Conservation (phyloP, 2,888 invertebrate genomes). For the Ligdia adustata region DNA sequence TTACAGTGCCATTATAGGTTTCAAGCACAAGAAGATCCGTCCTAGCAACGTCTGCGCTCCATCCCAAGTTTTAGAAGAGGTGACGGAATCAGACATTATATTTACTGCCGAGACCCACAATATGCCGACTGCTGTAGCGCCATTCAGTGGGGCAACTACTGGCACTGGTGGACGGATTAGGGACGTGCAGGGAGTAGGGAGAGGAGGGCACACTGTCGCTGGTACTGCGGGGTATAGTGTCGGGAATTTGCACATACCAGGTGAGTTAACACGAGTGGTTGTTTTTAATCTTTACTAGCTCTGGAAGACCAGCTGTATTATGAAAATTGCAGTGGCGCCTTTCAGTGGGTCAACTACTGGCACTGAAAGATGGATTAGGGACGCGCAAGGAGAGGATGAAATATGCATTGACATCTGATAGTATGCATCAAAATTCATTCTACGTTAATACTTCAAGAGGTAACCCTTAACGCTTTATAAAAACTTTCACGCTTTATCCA, state of each 20-base stretch:
- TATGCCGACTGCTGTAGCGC: conserved; percentile 98
- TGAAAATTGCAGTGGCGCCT: neutral
- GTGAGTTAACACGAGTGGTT: too few species aligned
- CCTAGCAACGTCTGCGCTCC: conserved; percentile 85
- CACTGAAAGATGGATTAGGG: neutral
- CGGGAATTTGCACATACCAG: conserved; percentile 95
- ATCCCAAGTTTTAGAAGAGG: conserved; percentile 84
- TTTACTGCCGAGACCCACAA: conserved; percentile 99
- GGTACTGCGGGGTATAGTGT: conserved; percentile 99
- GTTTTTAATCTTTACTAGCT: too few species aligned
- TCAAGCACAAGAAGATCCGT: conserved; percentile 86
- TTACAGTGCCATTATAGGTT: conserved; percentile 94
- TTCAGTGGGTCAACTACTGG: neutral
- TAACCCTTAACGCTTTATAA: too few species aligned
- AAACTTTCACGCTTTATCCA: too few species aligned
- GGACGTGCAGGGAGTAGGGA: conserved; percentile 97
- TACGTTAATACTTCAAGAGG: too few species aligned
- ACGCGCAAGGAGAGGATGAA: neutral
- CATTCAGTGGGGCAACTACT: conserved; percentile 98
- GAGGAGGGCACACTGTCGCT: conserved; percentile 96
- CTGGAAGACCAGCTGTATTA: too few species aligned
- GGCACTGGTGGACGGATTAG: conserved; percentile 98
- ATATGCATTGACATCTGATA: too few species aligned
- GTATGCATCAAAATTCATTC: too few species aligned
- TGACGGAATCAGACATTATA: conserved; percentile 92